These are phyloP conservation scores for Aegypius monachus DNA, from an alignment of 2,113 vertebrate species.

Conservation along the genomic window DNA sequence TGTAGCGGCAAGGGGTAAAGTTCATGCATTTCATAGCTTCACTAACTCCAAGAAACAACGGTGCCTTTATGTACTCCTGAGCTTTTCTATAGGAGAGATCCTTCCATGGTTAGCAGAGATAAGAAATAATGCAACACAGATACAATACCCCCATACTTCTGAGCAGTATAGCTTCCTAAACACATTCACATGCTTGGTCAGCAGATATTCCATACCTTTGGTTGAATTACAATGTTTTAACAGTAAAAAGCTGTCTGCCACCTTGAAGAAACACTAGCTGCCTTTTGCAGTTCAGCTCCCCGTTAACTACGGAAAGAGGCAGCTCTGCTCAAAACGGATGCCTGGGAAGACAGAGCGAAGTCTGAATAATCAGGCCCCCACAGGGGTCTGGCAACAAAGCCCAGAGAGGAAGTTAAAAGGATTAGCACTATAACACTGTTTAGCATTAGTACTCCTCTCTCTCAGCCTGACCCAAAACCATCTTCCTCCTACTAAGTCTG, in stretches of 20 bases:
- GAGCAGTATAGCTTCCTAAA: not conserved
- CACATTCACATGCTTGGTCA: not conserved
- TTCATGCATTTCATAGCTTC: conserved; percentile 59
- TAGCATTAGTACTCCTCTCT: not conserved
- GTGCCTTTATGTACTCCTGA: conserved; percentile 56
- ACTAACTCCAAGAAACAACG: conserved; percentile 56
- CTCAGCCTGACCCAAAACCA: not conserved
- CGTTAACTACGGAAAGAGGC: not conserved
- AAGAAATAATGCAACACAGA: conserved; percentile 34
- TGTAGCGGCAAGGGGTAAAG: conserved; percentile 48
- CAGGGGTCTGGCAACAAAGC: not conserved
- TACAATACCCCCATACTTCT: not conserved
- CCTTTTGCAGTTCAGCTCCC: not conserved
- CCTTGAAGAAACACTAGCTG: not conserved
- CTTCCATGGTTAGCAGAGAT: conserved; percentile 41
- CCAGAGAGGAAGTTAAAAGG: conserved; percentile 18
- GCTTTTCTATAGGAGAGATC: conserved; percentile 34
- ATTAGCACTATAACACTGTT: conserved; percentile 13
- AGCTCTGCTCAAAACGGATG: not conserved
- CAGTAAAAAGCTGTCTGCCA: not conserved
- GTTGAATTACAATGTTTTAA: conserved; percentile 4
- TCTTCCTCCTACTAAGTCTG: not conserved
- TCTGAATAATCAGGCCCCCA: not conserved
- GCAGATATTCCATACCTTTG: not conserved
- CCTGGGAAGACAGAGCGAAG: not conserved